Base-by-base conservation (phyloP, 1,140 invertebrate genomes). In the Harpegnathos saltator region DNA sequence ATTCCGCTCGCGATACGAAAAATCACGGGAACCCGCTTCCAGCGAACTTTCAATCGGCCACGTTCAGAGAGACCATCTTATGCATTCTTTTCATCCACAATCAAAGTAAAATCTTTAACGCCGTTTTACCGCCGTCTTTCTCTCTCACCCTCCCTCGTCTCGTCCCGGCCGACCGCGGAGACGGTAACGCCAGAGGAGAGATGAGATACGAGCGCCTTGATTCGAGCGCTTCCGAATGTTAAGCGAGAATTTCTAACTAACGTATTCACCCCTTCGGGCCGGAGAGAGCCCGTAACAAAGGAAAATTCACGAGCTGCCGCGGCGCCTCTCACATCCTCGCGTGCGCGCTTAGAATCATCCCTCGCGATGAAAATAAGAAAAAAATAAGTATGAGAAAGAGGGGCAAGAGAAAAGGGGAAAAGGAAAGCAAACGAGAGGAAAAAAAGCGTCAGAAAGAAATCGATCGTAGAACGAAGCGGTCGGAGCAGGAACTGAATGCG, bases 401-500 rank as follows among this genome's bases (percentile, higher is more conserved):
- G 9, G 9, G 38, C 3, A 15, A 38, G 26, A 29, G 4, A 59
- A 54, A 59, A 59, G 59, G 44, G 19, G 7, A 29, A 58, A 0
- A 19, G 15, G 38, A 44, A n/a, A 38, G 19, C 24, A 3, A 11
- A 52, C n/a, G n/a, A n/a, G n/a, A n/a, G n/a, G n/a, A n/a, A n/a
- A n/a, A n/a, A n/a, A n/a, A n/a, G n/a, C n/a, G n/a, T n/a, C n/a
- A 73, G 48, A 65, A 62, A 50, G 74, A 86, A 72, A 50, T 86
- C 88, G 87, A 88, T 85, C 84, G 80, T 71, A 77, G 74, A 82
- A 88, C 66, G 78, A 83, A 78, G 63, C 75, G 63, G 75, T 69
- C 52, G 74, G 71, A 77, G 63, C 74, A 75, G 77, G 58, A 75
- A 72, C 56, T 61, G 86, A 88, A 88, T 88, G 87, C 83, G 83